Percentiles rank a stretch among this genome's conserved stretches.
Evolutionary conservation across 2,797 vertebrate genomes (phyloP).

Genomic region (Micropoecilia bifurca): DNA sequence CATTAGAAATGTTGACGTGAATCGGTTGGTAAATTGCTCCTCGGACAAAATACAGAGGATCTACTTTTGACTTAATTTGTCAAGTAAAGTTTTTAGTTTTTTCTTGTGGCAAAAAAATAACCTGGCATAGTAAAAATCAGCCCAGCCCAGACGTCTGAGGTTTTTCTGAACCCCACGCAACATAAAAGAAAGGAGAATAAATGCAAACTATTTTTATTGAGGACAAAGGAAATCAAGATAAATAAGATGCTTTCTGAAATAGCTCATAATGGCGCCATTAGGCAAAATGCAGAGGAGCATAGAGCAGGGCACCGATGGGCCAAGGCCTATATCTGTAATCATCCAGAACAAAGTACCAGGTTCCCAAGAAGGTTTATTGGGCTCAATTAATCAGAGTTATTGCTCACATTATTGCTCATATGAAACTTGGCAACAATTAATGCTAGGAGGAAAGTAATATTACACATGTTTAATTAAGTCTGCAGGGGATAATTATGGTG

Average conservation of each 20-base stretch:
- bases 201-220: neutral
- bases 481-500: conserved; percentile 7
- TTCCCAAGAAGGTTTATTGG: conserved; percentile 4
- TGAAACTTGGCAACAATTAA: neutral
- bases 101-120: neutral
- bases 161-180: neutral
- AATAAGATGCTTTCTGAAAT: conserved; percentile 3
- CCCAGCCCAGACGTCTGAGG: neutral
- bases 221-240: neutral
- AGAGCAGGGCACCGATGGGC: neutral
- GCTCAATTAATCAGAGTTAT: conserved; percentile 10
- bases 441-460: conserved; percentile 6
- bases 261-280: neutral
- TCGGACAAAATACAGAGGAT: neutral
- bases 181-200: neutral
- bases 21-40: neutral
- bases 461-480: conserved; percentile 10
- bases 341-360: conserved; percentile 1
- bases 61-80: neutral
- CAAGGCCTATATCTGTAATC: conserved; percentile 14
- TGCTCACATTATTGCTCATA: conserved; percentile 1
- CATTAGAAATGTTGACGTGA: neutral
- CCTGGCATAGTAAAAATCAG: neutral
- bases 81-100: neutral
- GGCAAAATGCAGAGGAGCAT: neutral